Evolutionary conservation across 1,140 invertebrate species (phyloP), one percentile per base, ranked within the genome.

Genomic region (Tribolium madens): DNA sequence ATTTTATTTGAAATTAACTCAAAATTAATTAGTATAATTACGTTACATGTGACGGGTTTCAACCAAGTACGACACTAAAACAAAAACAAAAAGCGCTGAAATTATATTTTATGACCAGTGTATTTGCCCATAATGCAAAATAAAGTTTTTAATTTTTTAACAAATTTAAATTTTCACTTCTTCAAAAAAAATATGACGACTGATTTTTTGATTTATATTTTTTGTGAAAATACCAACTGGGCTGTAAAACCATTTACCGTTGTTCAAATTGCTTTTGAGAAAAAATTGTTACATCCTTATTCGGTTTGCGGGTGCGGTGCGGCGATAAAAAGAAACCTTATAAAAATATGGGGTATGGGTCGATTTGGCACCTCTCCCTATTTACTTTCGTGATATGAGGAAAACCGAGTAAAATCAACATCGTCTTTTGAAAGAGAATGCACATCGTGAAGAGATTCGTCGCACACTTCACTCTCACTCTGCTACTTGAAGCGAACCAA

Each of bases 401-500:
- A 21, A 57, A 57, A 57, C n/a, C 21, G 26, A 64, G 14, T 33
- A 64, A 13, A 64, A 64, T 64, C 57, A 64, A 64, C 57, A 64
- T 21, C 52, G 52, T 7, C 52, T 57, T 6, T 57, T 21, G 10
- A 9, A 4, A 14, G 26, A 26, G 57, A 33, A n/a, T 64, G 57
- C 57, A 64, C 53, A 60, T 60, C 13, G 3, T 5, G 9, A n/a
- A 10, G 57, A 33, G 57, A 64, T 64, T 33, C n/a, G 57, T 13
- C 21, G 10, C 57, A 64, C 57, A 64, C 57, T 64, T 64, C 21
- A 21, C 17, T 60, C 50, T 26, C 21, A 26, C 21, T 26, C 3
- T 64, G 57, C 57, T 64, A 64, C 57, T 64, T 64, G 57, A 64
- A 64, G 57, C 57, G 57, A 64, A 64, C 57, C 26, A 33, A 64